phyloP scores from a whole-genome alignment of 2,888 invertebrate genomes.

The Catonia carolina region DNA sequence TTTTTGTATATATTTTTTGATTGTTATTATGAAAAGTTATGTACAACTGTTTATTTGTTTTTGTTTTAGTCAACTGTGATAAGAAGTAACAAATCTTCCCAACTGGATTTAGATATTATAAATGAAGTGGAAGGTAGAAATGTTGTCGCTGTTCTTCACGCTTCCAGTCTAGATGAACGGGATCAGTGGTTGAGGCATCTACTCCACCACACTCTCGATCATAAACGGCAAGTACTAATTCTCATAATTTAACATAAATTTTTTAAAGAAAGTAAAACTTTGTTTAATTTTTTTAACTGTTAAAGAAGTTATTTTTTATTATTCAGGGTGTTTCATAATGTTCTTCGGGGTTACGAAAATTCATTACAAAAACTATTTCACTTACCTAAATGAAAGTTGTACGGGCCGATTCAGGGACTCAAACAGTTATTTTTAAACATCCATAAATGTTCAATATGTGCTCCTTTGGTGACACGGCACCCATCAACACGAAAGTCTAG shows the following conservation, averaged over 20 bases:
- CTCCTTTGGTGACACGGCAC: no score
- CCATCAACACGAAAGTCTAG: no score
- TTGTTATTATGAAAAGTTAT: no score
- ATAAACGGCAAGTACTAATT: slow-evolving; percentile 42
- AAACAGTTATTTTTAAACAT: no score
- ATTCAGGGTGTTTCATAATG: no score
- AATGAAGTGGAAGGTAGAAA: slow-evolving; percentile 45
- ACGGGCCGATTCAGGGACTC: no score
- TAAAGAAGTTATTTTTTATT: background rate
- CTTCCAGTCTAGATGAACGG: slow-evolving; percentile 43
- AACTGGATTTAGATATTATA: slow-evolving; percentile 42
- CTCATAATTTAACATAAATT: background rate
- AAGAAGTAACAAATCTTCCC: slow-evolving; percentile 43
- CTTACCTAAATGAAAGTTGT: no score
- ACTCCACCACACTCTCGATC: slow-evolving; percentile 49
- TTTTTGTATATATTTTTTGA: no score
- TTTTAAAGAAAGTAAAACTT: background rate
- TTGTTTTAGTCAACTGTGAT: slow-evolving; percentile 46
- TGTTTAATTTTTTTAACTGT: background rate
- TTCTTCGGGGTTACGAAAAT: no score
- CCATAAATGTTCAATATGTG: no score
- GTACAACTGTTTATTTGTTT: no score
- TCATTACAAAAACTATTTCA: no score
- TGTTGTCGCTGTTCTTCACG: slow-evolving; percentile 40
- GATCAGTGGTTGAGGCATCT: slow-evolving; percentile 49